Evolutionary conservation across 2,797 vertebrate genomes (phyloP).

Genomic region (Pseudomugil tenellus): DNA sequence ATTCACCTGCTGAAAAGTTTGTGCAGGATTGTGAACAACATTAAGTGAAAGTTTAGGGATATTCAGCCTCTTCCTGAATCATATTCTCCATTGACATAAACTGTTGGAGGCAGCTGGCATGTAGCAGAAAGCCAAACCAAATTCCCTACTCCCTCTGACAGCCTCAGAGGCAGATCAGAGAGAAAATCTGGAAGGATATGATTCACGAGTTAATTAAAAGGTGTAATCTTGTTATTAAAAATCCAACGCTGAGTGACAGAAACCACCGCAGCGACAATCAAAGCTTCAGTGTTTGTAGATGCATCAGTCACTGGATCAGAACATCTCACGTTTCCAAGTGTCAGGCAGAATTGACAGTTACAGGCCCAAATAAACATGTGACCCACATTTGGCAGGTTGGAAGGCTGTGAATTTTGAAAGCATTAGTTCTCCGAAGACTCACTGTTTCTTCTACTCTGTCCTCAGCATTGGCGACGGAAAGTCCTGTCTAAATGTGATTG

Average conservation of each 20-base stretch:
- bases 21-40: slow-evolving; percentile 10
- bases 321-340: slow-evolving; percentile 32
- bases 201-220: slow-evolving; percentile 47
- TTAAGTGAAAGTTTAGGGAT: background rate
- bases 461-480: slow-evolving; percentile 87
- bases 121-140: slow-evolving; percentile 11
- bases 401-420: slow-evolving; percentile 43
- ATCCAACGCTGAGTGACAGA: slow-evolving; percentile 36
- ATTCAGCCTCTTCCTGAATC: background rate
- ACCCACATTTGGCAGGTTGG: slow-evolving; percentile 52
- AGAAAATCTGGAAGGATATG: slow-evolving; percentile 22
- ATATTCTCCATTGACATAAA: slow-evolving; percentile 20
- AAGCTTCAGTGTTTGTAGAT: slow-evolving; percentile 27
- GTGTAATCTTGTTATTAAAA: slow-evolving; percentile 42
- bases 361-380: slow-evolving; percentile 30
- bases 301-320: slow-evolving; percentile 34
- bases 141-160: background rate
- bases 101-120: background rate
- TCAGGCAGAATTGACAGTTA: slow-evolving; percentile 47
- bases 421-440: slow-evolving; percentile 23
- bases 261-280: slow-evolving; percentile 23
- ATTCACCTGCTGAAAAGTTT: slow-evolving; percentile 10
- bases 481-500: slow-evolving; percentile 87
- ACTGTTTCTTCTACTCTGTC: slow-evolving; percentile 27
- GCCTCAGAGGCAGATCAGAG: slow-evolving; percentile 20